These are phyloP conservation scores for Lepidothrix coronata DNA, from an alignment of 2,113 vertebrate species.

Conservation along the genomic window DNA sequence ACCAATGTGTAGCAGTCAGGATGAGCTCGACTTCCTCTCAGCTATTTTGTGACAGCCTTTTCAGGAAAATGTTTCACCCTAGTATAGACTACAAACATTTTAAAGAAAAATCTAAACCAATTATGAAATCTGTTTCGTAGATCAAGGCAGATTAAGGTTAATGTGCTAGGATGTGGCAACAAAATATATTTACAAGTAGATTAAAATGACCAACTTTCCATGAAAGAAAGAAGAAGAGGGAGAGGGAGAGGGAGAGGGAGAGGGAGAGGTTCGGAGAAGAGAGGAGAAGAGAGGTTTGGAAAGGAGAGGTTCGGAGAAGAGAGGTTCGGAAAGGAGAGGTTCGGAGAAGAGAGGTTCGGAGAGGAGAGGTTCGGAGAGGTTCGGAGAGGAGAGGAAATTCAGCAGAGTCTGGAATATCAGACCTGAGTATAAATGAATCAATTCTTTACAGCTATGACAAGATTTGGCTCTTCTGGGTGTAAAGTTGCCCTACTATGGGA, in stretches of 20 bases:
- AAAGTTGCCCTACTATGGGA: not conserved
- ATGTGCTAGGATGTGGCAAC: not conserved
- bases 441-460: not conserved
- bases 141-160: not conserved
- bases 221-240: not conserved
- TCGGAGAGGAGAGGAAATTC: not conserved
- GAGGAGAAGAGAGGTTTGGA: rapidly evolving
- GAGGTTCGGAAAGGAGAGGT: too few relatives aligned
- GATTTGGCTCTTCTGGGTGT: not conserved
- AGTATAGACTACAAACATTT: not conserved
- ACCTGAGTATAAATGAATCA: not conserved
- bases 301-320: too few relatives aligned
- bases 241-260: too few relatives aligned
- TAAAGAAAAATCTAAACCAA: not conserved
- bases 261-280: too few relatives aligned
- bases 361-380: too few relatives aligned
- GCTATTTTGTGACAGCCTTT: not conserved
- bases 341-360: too few relatives aligned
- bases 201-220: not conserved
- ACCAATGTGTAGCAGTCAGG: not conserved
- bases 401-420: not conserved
- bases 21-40: not conserved
- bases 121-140: not conserved
- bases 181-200: not conserved
- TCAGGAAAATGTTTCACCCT: not conserved